These are phyloP conservation scores for Caenorhabditis macrosperma DNA, from an alignment of 2,888 invertebrate species.

Conservation along the genomic window DNA sequence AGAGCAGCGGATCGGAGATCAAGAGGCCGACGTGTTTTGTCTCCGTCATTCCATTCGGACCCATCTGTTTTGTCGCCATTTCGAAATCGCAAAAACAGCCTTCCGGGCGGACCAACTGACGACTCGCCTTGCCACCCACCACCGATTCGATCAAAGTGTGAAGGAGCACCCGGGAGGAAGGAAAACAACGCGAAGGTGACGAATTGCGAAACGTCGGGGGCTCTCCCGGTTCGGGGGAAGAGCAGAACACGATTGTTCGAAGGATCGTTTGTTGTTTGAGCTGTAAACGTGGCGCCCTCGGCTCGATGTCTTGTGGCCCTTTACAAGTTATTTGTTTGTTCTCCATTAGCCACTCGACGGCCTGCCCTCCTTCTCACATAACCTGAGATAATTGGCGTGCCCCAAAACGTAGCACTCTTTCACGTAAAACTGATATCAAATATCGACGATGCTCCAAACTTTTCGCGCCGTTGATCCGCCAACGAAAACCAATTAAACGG, in stretches of 20 bases:
- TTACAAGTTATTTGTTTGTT: conserved; percentile 36
- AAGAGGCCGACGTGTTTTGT: conserved; percentile 37
- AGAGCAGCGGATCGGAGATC: conserved; percentile 34
- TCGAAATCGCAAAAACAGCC: conserved; percentile 12
- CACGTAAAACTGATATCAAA: conserved; percentile 35
- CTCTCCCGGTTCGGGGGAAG: neutral
- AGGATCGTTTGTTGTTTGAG: neutral
- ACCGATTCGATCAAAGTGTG: conserved; percentile 34
- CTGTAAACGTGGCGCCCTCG: neutral
- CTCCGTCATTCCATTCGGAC: conserved; percentile 9
- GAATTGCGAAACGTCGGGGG: conserved; percentile 21
- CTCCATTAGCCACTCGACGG: conserved; percentile 43
- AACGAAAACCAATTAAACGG: conserved; percentile 45
- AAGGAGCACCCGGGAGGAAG: neutral
- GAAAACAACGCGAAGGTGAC: too few relatives aligned
- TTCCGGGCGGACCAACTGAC: conserved; percentile 38
- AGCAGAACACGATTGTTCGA: too few relatives aligned
- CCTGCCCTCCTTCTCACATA: conserved; percentile 18
- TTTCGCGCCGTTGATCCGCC: conserved; percentile 14
- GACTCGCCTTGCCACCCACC: conserved; percentile 28
- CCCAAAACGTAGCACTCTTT: too few relatives aligned
- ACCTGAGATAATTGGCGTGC: conserved; percentile 18
- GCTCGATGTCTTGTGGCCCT: neutral
- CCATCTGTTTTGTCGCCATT: conserved; percentile 36
- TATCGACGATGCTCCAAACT: conserved; percentile 38